Evolutionary conservation across 2,888 invertebrate species (phyloP).

Genomic region (Dryobotodes eremita): DNA sequence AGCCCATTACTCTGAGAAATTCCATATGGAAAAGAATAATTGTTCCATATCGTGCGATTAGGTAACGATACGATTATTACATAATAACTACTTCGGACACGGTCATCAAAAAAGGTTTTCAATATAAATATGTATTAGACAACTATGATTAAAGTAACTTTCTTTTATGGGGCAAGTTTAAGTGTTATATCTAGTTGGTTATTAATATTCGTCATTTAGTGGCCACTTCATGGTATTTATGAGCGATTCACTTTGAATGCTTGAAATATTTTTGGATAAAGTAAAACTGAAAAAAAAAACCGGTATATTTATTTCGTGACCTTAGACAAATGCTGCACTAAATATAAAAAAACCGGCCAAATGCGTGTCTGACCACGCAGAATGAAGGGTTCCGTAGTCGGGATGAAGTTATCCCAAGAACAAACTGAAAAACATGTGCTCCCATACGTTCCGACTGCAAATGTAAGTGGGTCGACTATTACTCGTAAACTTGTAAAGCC

Average conservation of each 20-base stretch:
- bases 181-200: slow-evolving; percentile 14
- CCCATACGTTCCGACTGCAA: no score
- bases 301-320: no score
- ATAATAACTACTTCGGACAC: slow-evolving; percentile 11
- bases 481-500: no score
- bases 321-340: neutral
- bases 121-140: slow-evolving; percentile 25
- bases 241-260: neutral
- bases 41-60: neutral
- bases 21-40: neutral
- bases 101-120: slow-evolving; percentile 6
- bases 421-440: no score
- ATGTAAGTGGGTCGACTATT: no score
- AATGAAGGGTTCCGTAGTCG: no score
- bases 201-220: slow-evolving; percentile 18
- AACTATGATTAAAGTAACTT: slow-evolving; percentile 12
- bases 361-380: no score
- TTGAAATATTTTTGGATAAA: neutral
- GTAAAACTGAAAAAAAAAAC: neutral
- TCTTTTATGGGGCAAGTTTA: slow-evolving; percentile 17
- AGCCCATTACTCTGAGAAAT: neutral
- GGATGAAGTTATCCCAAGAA: no score
- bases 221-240: neutral
- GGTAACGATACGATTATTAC: slow-evolving; percentile 11
- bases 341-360: no score